A percentile compares a stretch with the other conserved stretches of the same genome.
These are phyloP conservation scores for Leptoclinus maculatus DNA, from an alignment of 2,797 vertebrate genomes.

Conservation along the genomic window DNA sequence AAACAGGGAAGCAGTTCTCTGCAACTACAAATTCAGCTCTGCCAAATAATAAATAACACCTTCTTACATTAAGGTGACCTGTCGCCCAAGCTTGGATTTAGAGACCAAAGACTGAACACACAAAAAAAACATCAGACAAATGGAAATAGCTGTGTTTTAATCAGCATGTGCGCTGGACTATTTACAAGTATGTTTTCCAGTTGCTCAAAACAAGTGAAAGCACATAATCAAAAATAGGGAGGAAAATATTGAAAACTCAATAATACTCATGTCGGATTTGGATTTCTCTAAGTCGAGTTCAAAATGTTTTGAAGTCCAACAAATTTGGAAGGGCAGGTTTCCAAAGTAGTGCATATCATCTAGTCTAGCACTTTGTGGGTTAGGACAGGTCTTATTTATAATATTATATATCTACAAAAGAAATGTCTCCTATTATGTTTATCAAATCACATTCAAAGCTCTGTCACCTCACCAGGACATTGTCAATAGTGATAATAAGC, in stretches of 20 bases:
- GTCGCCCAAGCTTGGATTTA: not conserved
- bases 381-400: not conserved
- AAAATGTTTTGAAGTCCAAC: not conserved
- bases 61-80: not conserved
- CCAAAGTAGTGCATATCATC: not conserved
- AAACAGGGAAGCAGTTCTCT: too few species aligned
- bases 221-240: not conserved
- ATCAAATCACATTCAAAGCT: not conserved
- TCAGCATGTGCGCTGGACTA: not conserved
- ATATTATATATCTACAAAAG: not conserved
- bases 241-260: not conserved
- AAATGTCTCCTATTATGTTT: not conserved
- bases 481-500: not conserved
- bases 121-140: not conserved
- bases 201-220: conserved; percentile 4
- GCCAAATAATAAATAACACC: not conserved
- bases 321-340: not conserved
- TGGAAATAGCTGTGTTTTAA: not conserved
- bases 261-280: not conserved
- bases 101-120: not conserved
- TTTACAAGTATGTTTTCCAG: not conserved
- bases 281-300: not conserved
- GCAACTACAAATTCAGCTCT: not conserved
- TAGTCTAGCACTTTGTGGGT: not conserved
- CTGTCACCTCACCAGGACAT: not conserved